Evolutionary conservation across 2,113 vertebrate species (phyloP), one percentile per base, ranked within the genome.

Genomic region (Condylura cristata): DNA sequence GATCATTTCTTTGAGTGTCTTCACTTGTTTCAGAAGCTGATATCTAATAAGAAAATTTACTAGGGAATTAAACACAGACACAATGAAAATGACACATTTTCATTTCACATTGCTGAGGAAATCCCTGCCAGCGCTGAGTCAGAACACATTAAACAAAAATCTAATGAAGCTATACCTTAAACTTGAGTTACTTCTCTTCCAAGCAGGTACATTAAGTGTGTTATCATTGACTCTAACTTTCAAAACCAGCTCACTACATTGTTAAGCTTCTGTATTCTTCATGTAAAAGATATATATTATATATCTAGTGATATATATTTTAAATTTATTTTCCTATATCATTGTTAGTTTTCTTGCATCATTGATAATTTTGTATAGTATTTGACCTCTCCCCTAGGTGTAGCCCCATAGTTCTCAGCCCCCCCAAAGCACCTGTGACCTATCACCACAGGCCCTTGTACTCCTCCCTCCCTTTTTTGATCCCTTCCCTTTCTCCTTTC

Each of bases 111-210:
- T 84, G 16, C 74, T 78, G n/a, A 90, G 46, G 87, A 58, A 83
- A 60, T 51, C 11, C 22, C 16, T 84, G 51, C 20, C 13, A 60
- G 82, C 48, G 82, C 79, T 60, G 46, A 81, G 61, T 88, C 44
- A 78, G 75, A 91, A 88, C 91, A 76, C 58, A 80, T 83, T 78
- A 95, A 82, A 41, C 72, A 93, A 87, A 61, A 74, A 75, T 61
- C 44, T 75, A 86, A 63, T 63, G 9, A 95, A 60, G 16, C 66
- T 86, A n/a, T 18, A 76, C 61, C 32, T 61, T 93, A 75, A 68
- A 74, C 34, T 46, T 86, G 71, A 81, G 17, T 46, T 44, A 8
- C 71, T 88, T 88, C 53, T 89, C 81, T 87, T 75, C 32, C 9
- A 44, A 22, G 9, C 17, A 83, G 34, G 37, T 74, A 79, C 16